phyloP scores from a whole-genome alignment of 1,140 invertebrate species.

The Sycobia sp. region DNA sequence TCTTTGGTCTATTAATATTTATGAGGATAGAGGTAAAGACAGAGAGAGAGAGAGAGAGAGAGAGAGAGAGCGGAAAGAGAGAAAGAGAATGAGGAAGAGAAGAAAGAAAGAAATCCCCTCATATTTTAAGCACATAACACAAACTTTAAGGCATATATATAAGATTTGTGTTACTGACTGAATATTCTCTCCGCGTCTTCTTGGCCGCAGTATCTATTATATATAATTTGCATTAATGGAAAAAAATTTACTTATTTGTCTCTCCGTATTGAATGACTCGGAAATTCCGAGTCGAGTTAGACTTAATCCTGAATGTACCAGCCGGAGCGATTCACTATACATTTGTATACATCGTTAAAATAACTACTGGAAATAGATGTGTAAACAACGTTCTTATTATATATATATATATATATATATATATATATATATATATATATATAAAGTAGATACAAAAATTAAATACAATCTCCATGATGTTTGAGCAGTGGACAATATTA shows the following conservation, averaged over 20 bases:
- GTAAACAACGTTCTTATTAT: constrained; percentile 17
- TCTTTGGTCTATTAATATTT: constrained; percentile 19
- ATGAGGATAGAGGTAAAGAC: background rate
- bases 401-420: constrained; percentile 11
- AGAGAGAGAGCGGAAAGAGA: too few relatives aligned
- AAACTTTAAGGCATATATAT: constrained; percentile 9
- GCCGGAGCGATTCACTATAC: constrained; percentile 42
- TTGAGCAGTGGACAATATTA: too few relatives aligned
- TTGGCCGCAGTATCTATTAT: too few relatives aligned
- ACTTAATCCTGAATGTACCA: constrained; percentile 54
- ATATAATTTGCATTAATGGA: too few relatives aligned
- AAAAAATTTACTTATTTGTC: background rate
- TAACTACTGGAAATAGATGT: constrained; percentile 43
- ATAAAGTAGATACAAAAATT: background rate
- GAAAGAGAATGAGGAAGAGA: background rate
- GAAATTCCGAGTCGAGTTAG: too few relatives aligned
- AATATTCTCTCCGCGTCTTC: constrained; percentile 7
- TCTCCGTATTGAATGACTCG: constrained; percentile 26
- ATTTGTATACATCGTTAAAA: constrained; percentile 39
- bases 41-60: background rate
- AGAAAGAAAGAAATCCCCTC: background rate
- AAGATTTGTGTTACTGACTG: constrained; percentile 15
- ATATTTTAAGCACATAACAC: constrained; percentile 14
- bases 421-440: background rate
- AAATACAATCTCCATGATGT: too few relatives aligned